These are phyloP conservation scores for Therioaphis trifolii DNA, from an alignment of 2,888 invertebrate genomes.

Conservation along the genomic window DNA sequence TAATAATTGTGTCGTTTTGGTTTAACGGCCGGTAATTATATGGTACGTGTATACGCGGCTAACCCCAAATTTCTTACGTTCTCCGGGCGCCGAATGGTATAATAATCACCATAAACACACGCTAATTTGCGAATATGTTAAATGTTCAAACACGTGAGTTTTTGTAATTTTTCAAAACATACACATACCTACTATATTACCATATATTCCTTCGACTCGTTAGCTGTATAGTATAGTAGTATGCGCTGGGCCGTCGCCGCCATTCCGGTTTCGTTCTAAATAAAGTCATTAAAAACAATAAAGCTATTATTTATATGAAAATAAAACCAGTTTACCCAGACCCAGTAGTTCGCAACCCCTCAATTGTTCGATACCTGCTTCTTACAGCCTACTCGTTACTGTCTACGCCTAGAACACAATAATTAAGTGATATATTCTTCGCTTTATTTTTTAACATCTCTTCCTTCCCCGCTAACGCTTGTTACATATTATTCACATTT, in stretches of 20 bases:
- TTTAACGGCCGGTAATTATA: slow-evolving; percentile 37
- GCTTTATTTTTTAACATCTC: background rate
- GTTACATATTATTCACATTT: background rate
- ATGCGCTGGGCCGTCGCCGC: slow-evolving; percentile 22
- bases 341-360: slow-evolving; percentile 60
- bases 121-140: slow-evolving; percentile 14
- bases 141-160: background rate
- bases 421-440: slow-evolving; percentile 36
- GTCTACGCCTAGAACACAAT: slow-evolving; percentile 29
- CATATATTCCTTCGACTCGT: slow-evolving; percentile 31
- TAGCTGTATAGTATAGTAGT: background rate
- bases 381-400: slow-evolving; percentile 18
- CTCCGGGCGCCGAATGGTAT: background rate
- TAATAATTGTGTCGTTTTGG: slow-evolving; percentile 38
- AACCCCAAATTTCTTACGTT: slow-evolving; percentile 19
- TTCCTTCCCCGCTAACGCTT: background rate
- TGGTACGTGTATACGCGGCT: background rate
- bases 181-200: slow-evolving; percentile 7
- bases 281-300: slow-evolving; percentile 63
- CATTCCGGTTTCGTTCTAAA: slow-evolving; percentile 61
- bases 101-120: slow-evolving; percentile 3
- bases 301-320: slow-evolving; percentile 52
- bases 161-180: slow-evolving; percentile 24
- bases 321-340: slow-evolving; percentile 59
- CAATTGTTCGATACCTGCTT: slow-evolving; percentile 48